A percentile compares a stretch with the other conserved stretches of the same genome.
Evolutionary conservation across 2,888 invertebrate genomes (phyloP).

Genomic region (Cephalotes varians): DNA sequence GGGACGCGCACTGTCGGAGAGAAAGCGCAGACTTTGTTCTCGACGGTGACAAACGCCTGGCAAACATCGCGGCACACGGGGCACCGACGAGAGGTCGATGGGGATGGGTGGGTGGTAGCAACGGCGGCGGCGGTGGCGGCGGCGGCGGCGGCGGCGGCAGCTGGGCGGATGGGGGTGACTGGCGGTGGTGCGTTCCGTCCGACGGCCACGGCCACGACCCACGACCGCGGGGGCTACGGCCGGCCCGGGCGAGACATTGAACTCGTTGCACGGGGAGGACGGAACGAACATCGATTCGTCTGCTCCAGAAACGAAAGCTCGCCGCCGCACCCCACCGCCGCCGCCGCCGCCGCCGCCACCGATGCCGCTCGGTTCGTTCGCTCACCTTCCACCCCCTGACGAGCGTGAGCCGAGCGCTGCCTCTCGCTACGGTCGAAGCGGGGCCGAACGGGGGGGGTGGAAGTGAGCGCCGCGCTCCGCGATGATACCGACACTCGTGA

Average conservation of each 20-base stretch:
- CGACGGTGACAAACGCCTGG: conserved; percentile 73
- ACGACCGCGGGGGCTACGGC: conserved; percentile 74
- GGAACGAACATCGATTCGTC: conserved; percentile 83
- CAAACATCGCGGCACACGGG: conserved; percentile 62
- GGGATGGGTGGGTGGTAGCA: conserved; percentile 38
- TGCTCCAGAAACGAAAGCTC: conserved; percentile 81
- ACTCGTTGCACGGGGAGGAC: conserved; percentile 81
- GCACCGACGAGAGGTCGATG: conserved; percentile 65
- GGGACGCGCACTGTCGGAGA: conserved; percentile 32
- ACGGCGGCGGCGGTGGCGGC: conserved; percentile 25
- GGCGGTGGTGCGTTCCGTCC: conserved; percentile 64
- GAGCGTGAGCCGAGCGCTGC: conserved; percentile 50
- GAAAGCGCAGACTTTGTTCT: conserved; percentile 67
- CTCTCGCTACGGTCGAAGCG: conserved; percentile 56
- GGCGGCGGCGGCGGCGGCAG: conserved; percentile 26
- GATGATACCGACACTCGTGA: conserved; percentile 59
- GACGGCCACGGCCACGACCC: conserved; percentile 81
- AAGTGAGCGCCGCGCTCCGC: conserved; percentile 12
- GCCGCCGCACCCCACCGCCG: conserved; percentile 48
- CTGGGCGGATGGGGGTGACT: neutral
- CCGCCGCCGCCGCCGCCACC: conserved; percentile 56
- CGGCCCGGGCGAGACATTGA: conserved; percentile 84
- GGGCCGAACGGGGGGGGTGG: conserved; percentile 10
- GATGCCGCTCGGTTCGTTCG: conserved; percentile 58
- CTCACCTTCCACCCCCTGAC: conserved; percentile 58